These are phyloP conservation scores for Heptranchias perlo DNA, from an alignment of 2,113 vertebrate genomes.

Conservation along the genomic window DNA sequence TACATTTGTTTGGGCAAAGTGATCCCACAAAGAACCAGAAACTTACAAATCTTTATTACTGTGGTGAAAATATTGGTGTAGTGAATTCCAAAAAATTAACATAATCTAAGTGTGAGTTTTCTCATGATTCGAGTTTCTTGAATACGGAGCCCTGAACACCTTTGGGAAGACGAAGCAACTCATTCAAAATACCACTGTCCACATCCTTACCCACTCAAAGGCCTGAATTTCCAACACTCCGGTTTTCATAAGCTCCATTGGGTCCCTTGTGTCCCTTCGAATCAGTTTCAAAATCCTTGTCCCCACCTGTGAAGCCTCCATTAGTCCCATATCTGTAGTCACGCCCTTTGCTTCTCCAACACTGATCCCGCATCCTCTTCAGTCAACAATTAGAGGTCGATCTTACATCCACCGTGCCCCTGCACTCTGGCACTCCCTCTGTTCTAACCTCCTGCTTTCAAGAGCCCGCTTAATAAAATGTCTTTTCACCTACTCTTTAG, in stretches of 20 bases:
- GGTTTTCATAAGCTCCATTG: neutral
- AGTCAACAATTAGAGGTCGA: neutral
- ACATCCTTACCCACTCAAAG: neutral
- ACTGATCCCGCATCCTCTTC: neutral
- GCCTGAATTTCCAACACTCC: neutral
- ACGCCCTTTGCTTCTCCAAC: neutral
- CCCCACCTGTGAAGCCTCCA: no score
- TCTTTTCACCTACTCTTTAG: neutral
- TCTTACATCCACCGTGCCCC: neutral
- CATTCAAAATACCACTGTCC: neutral
- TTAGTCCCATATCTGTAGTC: neutral
- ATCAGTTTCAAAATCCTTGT: neutral
- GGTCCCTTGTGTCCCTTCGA: neutral
- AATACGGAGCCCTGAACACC: neutral
- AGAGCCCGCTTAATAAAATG: neutral
- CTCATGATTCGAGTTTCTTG: neutral
- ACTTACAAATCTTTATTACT: neutral
- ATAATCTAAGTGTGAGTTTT: neutral
- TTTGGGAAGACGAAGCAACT: neutral
- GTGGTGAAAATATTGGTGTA: neutral
- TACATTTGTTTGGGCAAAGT: neutral
- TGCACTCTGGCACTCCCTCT: neutral
- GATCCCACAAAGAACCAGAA: neutral
- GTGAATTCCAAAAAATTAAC: neutral
- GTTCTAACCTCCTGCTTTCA: neutral